Evolutionary conservation across 53 echinoderm and acorn worm species (phyloP), one percentile per base, ranked within the genome.

Genomic region (Apostichopus leukothele): DNA sequence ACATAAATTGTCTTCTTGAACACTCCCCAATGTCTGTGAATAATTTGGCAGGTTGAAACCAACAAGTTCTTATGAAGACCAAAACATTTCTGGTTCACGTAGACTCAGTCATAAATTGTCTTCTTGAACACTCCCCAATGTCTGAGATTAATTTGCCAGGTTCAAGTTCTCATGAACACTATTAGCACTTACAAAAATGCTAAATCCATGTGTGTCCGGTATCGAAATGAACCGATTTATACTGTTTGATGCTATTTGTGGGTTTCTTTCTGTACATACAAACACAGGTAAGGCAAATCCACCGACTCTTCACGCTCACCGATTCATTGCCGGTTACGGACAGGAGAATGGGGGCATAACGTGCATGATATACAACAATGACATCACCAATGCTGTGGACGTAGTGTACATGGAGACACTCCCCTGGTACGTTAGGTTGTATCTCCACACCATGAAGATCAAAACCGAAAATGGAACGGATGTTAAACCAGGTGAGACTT

Each of bases 281-380:
- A 20, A 19, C 19, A 21, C 84, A 84, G 84, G 84, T 13, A 84
- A 84, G 21, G 60, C 88, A 19, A 67, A 80, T 51, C 93, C 92
- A 5, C 97, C 97, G n/a, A 86, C 90, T 51, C 92, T 97, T 13
- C 89, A 95, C 59, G 91, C 92, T 14, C 95, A 97, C 68, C 91
- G 95, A 5, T 97, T 90, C 88, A 89, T 97, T n/a, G 88, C 97
- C 0, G 97, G 97, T 7, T 95, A 95, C 27, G 97, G 97, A 11
- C 95, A 95, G 86, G 97, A 97, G 91, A 93, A 76, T 12, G 95
- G 97, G 6, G 97, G 97, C 1, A 91, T 97, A 52, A 93, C 92
- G 25, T 95, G 95, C 26, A 90, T 94, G 60, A 78, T 97, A 22
- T 86, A 94, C 90, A 97, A 97, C 87, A 90, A 93, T 23, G 53